These are phyloP conservation scores for Stomatorhinus ivindoensis DNA, from an alignment of 2,113 vertebrate genomes.

Conservation along the genomic window DNA sequence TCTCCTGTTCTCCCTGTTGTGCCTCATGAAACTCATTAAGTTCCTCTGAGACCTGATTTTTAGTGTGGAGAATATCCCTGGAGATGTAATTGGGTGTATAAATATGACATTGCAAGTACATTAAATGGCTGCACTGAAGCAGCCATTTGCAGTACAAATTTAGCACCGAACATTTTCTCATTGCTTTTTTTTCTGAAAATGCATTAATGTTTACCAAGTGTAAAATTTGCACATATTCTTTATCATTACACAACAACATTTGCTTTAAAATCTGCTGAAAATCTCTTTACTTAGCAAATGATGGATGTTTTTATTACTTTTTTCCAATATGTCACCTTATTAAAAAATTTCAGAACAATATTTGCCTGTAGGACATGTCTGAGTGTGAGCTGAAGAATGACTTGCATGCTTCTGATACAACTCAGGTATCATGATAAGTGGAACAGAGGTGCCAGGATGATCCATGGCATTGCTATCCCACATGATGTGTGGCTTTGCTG, in stretches of 20 bases:
- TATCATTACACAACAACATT: neutral
- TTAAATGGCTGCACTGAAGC: neutral
- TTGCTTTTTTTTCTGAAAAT: constrained; percentile 3
- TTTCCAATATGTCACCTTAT: neutral
- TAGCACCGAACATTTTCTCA: neutral
- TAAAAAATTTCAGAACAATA: neutral
- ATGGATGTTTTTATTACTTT: neutral
- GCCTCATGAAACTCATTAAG: constrained; percentile 10
- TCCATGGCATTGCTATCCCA: neutral
- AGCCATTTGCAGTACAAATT: constrained; percentile 3
- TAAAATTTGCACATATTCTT: constrained; percentile 1
- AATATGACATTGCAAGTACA: neutral
- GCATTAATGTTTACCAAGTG: neutral
- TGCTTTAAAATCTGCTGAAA: neutral
- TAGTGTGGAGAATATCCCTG: neutral
- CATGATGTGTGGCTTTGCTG: neutral
- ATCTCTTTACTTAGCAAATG: neutral
- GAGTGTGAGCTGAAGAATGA: neutral
- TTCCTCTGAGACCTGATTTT: constrained; percentile 6
- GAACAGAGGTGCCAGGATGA: neutral
- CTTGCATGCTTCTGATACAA: neutral
- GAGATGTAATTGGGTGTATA: constrained; percentile 10
- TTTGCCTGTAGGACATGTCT: neutral
- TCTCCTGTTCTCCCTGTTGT: neutral
- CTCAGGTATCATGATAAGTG: neutral